Evolutionary conservation across 2,888 invertebrate genomes (phyloP), one percentile per base, ranked within the genome.

Genomic region (Philonicus albiceps): DNA sequence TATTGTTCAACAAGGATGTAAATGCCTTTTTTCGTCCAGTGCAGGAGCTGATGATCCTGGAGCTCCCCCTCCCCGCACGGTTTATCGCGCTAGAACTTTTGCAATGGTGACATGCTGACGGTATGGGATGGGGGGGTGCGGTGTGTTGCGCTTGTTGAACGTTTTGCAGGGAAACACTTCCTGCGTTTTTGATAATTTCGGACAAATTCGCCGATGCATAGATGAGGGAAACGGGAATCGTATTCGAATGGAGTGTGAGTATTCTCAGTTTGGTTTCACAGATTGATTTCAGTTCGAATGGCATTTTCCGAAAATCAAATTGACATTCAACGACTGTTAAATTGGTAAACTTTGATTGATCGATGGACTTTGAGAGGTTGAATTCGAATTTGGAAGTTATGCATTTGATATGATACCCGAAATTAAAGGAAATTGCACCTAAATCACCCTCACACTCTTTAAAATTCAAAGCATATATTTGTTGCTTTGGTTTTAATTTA

Each of bases 1-100:
- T 84, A 84, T 84, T 73, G 84, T 43, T 84, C 34, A 73, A 84
- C 84, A 73, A 84, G 43, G 73, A 73, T 84, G 84, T 84, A 73
- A 84, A 84, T 73, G 73, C 6, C 13, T 55, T 64, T 34, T 34
- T 78, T 37, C 30, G 78, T 74, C 74, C 74, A 74, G 31, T 31
- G 31, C 64, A 49, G 64, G 11, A 19, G 27, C 11, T 64, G 64
- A 64, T 64, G 55, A 55, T 19, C 55, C 19, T 22, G 55, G 19
- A 7, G 19, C 8, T n/a, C n/a, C 34, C 37, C 22, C 53, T 6
- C 53, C 7, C 19, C 8, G 0, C 22, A 7, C 55, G 55, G 16
- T 3, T 49, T 8, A n/a, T 22, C 55, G n/a, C n/a, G n/a, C 0
- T 1, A 22, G 43, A 49, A 49, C 43, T 49, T 49, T 8, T 22